Conservation (phyloP, 2,888 invertebrate species). For the Spilosoma lubricipeda region DNA sequence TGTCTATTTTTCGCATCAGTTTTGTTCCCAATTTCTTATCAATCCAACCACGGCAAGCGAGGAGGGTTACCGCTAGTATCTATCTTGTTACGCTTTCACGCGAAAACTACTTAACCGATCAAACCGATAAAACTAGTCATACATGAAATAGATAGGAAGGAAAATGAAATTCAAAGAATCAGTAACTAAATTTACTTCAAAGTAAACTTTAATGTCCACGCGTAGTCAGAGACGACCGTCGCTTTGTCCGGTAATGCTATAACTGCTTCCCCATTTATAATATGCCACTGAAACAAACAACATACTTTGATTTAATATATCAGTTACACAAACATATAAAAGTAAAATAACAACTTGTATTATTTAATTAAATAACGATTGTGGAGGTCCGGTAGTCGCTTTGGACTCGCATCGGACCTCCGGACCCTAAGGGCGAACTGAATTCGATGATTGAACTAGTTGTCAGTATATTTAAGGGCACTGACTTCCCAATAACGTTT, state of each 20-base stretch:
- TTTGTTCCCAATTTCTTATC: no score
- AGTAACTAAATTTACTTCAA: slow-evolving; percentile 37
- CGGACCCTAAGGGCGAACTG: no score
- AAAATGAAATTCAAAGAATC: not conserved
- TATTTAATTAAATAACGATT: not conserved
- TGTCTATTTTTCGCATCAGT: not conserved
- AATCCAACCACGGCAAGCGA: no score
- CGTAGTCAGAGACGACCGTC: slow-evolving; percentile 70
- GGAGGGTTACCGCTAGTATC: not conserved
- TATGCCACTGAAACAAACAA: slow-evolving; percentile 78
- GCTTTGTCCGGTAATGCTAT: slow-evolving; percentile 77
- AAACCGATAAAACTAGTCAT: no score
- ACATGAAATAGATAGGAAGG: not conserved
- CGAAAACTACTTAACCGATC: no score
- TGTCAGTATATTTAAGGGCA: no score
- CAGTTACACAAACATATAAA: not conserved
- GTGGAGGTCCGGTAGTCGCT: no score
- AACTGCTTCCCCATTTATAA: slow-evolving; percentile 59
- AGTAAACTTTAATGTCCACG: slow-evolving; percentile 78
- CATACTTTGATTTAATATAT: not conserved
- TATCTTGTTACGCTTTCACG: no score
- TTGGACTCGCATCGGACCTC: no score
- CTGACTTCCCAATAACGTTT: no score
- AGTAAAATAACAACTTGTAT: not conserved
- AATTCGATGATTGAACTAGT: no score